Evolutionary conservation across 2,113 vertebrate genomes (phyloP).

Genomic region (Ramphastos sulfuratus): DNA sequence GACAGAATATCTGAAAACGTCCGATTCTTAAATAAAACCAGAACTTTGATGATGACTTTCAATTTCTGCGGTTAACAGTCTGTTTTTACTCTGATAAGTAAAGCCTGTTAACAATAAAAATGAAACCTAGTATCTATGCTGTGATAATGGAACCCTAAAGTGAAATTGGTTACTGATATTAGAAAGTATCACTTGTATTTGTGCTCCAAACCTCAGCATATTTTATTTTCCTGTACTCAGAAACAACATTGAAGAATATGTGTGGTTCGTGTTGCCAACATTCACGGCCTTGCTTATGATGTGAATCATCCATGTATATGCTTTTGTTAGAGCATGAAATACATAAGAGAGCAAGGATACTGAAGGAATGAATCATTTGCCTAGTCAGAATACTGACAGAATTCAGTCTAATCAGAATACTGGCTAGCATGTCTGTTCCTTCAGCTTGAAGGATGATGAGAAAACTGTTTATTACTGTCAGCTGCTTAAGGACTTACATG

Average conservation of each 20-base stretch:
- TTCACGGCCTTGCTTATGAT: neutral
- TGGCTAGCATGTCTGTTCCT: neutral
- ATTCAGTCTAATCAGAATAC: neutral
- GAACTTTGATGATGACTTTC: conserved; percentile 43
- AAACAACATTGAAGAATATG: conserved; percentile 27
- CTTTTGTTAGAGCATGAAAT: conserved; percentile 22
- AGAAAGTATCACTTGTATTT: conserved; percentile 47
- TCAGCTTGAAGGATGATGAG: neutral
- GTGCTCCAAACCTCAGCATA: conserved; percentile 40
- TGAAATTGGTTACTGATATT: conserved; percentile 57
- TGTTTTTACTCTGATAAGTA: conserved; percentile 33
- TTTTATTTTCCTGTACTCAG: conserved; percentile 14
- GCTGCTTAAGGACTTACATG: neutral
- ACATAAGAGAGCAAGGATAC: neutral
- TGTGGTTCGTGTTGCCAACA: neutral
- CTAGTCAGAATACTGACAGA: neutral
- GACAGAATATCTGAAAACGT: conserved; percentile 5
- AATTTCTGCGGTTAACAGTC: conserved; percentile 56
- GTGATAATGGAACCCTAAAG: conserved; percentile 32
- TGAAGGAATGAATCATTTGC: conserved; percentile 10
- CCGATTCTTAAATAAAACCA: conserved; percentile 49
- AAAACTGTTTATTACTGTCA: neutral
- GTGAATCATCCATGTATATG: neutral
- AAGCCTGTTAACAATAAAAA: conserved; percentile 57
- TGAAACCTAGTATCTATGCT: conserved; percentile 37